Evolutionary conservation across 1,140 invertebrate genomes (phyloP), one percentile per base, ranked within the genome.

Genomic region (Bombus cullumanus): DNA sequence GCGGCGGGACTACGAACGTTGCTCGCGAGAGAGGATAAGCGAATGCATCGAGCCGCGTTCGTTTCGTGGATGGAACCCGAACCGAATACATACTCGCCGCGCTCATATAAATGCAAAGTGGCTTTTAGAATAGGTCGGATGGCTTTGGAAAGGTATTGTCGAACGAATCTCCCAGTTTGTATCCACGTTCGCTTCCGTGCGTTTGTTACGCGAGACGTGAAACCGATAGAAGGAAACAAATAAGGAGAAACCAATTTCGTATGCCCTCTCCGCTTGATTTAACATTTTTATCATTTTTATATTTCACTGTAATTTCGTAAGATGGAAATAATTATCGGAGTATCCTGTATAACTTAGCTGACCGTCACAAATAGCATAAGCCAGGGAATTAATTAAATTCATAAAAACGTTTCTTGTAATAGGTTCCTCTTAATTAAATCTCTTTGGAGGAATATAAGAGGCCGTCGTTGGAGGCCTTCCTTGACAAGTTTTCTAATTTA

Each of bases 101-200:
- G 86, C 86, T 91, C 88, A 89, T 92, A 92, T 92, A 92, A 92
- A 92, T 92, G 89, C 92, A 91, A 92, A 92, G 92, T 92, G 80
- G 88, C 86, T 89, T 84, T 87, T 34, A 83, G 73, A 85, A 86
- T 89, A 86, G 41, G n/a, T 31, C 13, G 6, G 28, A 22, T 22
- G 31, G 8, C 34, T 34, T 9, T 68, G 18, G 0, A 15, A 9
- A 8, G 10, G 28, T 62, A 62, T 62, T 62, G 59, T 1, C 28
- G 28, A n/a, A 62, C 59, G 28, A 62, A n/a, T n/a, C 59, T 62
- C 12, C 28, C 3, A n/a, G 59, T 62, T 62, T n/a, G 10, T 28
- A 62, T 62, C 28, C 28, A 12, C 10, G 28, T 62, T 62, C 9
- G 10, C 59, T 28, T 13, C 59, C 28, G 28, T 13, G 59, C 28